These are phyloP conservation scores for Puffinus mauretanicus DNA, from an alignment of 2,113 vertebrate genomes.

Conservation along the genomic window DNA sequence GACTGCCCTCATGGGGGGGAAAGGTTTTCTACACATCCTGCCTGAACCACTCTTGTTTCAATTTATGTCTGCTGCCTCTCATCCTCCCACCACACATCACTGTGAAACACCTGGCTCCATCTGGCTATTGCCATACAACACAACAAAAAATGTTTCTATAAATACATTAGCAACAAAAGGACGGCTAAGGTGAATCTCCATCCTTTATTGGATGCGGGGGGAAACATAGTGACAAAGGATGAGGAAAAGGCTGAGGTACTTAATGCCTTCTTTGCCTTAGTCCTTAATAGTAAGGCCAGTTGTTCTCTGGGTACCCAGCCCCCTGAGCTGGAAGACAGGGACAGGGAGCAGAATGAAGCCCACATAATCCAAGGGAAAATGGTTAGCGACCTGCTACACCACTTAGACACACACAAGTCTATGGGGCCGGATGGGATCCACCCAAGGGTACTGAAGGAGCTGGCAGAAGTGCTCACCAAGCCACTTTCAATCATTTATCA, in stretches of 20 bases:
- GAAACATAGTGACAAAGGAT: neutral
- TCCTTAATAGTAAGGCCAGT: neutral
- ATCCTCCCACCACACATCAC: accelerated
- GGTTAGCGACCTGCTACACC: neutral
- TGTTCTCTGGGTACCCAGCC: neutral
- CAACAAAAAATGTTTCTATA: neutral
- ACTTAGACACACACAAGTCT: neutral
- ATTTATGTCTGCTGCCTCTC: neutral
- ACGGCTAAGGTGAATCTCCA: neutral
- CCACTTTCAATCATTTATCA: neutral
- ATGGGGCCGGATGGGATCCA: neutral
- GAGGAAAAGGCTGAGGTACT: neutral
- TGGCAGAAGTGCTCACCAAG: neutral
- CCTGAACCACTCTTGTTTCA: neutral
- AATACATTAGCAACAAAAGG: neutral
- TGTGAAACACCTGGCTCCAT: neutral
- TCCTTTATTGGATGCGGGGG: neutral
- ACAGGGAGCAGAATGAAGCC: neutral
- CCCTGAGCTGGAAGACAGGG: neutral
- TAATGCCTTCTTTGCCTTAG: neutral
- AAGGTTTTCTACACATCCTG: neutral
- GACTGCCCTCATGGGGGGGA: neutral
- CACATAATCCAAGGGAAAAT: neutral
- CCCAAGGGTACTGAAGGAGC: neutral
- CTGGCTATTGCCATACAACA: neutral